phyloP scores from a whole-genome alignment of 1,140 invertebrate genomes.

The Heliconius nattereri region DNA sequence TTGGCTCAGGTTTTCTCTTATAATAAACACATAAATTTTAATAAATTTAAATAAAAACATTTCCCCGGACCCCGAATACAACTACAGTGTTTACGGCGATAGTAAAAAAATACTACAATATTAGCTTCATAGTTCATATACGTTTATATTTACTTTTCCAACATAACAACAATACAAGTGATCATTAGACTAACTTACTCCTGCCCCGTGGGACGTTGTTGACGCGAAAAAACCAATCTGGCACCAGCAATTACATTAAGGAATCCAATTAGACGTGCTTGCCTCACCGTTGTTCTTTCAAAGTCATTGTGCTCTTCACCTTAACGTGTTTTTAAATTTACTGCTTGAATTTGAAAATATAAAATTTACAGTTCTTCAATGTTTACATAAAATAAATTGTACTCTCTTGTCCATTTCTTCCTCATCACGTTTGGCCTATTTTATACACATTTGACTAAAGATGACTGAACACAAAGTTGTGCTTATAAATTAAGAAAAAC shows the following conservation, averaged over 20 bases:
- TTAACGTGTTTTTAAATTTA: slow-evolving; percentile 3
- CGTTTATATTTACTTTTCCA: slow-evolving; percentile 27
- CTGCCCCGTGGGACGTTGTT: slow-evolving; percentile 59
- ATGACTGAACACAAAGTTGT: too few relatives aligned
- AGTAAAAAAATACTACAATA: not conserved
- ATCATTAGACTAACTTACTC: slow-evolving; percentile 64
- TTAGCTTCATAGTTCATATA: not conserved
- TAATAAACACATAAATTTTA: too few relatives aligned
- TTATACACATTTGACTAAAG: too few relatives aligned
- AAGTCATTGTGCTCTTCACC: slow-evolving; percentile 39
- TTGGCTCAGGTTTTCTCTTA: too few relatives aligned
- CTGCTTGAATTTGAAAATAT: not conserved
- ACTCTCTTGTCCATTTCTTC: too few relatives aligned
- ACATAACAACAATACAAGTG: slow-evolving; percentile 56
- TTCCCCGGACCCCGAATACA: not conserved
- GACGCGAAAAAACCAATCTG: slow-evolving; percentile 74
- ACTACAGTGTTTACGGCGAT: not conserved
- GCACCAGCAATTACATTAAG: slow-evolving; percentile 70
- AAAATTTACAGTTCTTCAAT: not conserved
- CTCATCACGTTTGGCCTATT: too few relatives aligned
- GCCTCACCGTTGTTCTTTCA: slow-evolving; percentile 38
- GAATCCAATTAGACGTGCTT: slow-evolving; percentile 65
- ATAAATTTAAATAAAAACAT: too few relatives aligned
- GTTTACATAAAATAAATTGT: too few relatives aligned
- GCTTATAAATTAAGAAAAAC: too few relatives aligned